phyloP scores from a whole-genome alignment of 2,888 invertebrate species.

The Lepas anatifera region DNA sequence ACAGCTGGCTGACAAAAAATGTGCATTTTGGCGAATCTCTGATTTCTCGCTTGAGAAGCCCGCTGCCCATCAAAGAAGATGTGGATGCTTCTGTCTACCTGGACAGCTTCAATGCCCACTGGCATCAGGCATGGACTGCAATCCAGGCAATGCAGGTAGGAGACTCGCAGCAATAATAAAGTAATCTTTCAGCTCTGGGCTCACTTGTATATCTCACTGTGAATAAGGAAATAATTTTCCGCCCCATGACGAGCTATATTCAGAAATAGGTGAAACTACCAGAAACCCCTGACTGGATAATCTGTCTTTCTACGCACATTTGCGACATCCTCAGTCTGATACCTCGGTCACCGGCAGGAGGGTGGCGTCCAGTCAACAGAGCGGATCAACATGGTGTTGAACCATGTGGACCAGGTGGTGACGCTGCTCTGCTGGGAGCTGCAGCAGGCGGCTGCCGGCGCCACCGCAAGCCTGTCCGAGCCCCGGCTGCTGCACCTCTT shows the following conservation, averaged over 20 bases:
- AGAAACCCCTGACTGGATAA: too few relatives aligned
- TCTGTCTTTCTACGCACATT: background rate
- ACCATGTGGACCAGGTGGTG: conserved; percentile 82
- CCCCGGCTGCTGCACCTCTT: conserved; percentile 59
- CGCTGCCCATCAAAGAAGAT: conserved; percentile 1
- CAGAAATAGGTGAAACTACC: too few relatives aligned
- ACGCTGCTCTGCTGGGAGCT: conserved; percentile 64
- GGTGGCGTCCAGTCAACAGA: conserved; percentile 44
- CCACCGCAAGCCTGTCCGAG: background rate
- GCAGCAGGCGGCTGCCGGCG: conserved; percentile 16
- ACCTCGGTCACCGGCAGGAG: background rate
- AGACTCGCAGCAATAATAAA: background rate
- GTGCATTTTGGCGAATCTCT: background rate
- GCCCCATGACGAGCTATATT: too few relatives aligned
- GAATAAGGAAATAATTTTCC: background rate
- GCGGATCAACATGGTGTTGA: conserved; percentile 78
- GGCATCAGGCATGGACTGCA: conserved; percentile 81
- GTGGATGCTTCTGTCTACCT: conserved; percentile 74
- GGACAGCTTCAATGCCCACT: conserved; percentile 85
- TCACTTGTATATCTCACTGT: background rate
- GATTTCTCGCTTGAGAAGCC: background rate
- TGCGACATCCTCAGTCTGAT: background rate
- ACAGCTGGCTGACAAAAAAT: background rate
- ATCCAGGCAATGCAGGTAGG: conserved; percentile 57
- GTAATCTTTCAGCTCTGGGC: too few relatives aligned